Base-by-base conservation (phyloP, 2,888 invertebrate genomes). In the Plebejus anna region DNA sequence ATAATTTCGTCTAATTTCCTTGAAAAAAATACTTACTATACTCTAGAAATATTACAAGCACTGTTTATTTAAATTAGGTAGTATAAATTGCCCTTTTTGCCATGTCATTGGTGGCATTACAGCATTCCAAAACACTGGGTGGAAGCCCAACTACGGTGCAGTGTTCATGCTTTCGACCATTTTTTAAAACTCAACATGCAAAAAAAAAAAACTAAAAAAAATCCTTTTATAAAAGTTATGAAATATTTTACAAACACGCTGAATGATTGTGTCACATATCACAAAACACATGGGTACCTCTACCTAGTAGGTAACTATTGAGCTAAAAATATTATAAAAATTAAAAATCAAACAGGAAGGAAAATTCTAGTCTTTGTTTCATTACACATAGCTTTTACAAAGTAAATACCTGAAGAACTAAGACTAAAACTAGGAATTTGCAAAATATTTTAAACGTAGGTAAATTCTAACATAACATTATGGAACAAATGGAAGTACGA, bases 91-190 rank as follows among this genome's bases (percentile, higher is more conserved):
- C 73, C 73, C 28, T 73, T 28, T 51, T 73, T 73, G 73, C 55
- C 73, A 73, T 73, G 73, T 73, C 73, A 73, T 5, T 32, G 28
- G 47, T 51, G 73, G 73, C 73, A 73, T 73, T 73, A 78, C 70
- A 73, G 77, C 79, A 79, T 76, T 76, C 42, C 75, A 57, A 79
- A 75, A 77, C 79, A 81, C 81, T 81, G 80, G 82, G 82, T 83
- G 84, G 76, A 82, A 83, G 83, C 85, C 83, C 82, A 80, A 81
- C 84, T 84, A 86, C 83, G 80, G 85, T 85, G 86, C 85, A 80
- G 82, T 83, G 81, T 78, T 79, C 86, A 86, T 86, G 87, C 86
- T 76, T 80, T 79, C 80, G 75, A 78, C 76, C 75, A 80, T 75
- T 76, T 76, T 75, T 70, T 75, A 66, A 77, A 79, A 79, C 75